Evolutionary conservation across 2,888 invertebrate species (phyloP).

Genomic region (Adelognathus sp.): DNA sequence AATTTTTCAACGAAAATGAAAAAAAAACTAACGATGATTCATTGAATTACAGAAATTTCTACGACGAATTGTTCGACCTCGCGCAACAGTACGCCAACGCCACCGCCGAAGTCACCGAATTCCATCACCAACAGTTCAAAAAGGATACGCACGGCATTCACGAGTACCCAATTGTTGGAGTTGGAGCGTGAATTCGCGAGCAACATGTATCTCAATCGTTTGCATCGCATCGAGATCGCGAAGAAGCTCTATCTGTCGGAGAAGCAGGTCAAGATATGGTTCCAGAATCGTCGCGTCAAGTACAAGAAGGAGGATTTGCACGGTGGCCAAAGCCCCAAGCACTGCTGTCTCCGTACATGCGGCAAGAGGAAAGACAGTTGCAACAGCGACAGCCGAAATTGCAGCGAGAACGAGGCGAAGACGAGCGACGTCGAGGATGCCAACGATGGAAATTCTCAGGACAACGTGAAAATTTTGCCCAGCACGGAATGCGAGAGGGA

Average conservation of each 20-base stretch:
- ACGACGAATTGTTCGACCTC: slow-evolving; percentile 81
- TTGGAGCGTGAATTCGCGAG: slow-evolving; percentile 89
- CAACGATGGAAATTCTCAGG: slow-evolving; percentile 37
- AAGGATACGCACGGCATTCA: slow-evolving; percentile 96
- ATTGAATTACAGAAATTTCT: slow-evolving; percentile 70
- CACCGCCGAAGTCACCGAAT: slow-evolving; percentile 81
- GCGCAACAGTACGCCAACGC: slow-evolving; percentile 78
- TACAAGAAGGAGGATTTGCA: slow-evolving; percentile 94
- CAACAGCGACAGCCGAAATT: slow-evolving; percentile 59
- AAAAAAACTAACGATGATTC: neutral
- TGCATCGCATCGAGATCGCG: slow-evolving; percentile 96
- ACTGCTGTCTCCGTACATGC: slow-evolving; percentile 83
- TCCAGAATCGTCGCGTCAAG: slow-evolving; percentile 96
- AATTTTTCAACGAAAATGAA: neutral
- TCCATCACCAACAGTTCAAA: slow-evolving; percentile 86
- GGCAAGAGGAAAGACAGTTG: slow-evolving; percentile 76
- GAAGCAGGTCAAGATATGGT: slow-evolving; percentile 98
- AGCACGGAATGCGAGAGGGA: neutral
- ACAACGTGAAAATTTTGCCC: slow-evolving; percentile 3
- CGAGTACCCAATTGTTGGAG: slow-evolving; percentile 93
- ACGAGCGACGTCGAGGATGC: slow-evolving; percentile 33
- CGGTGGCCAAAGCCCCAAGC: slow-evolving; percentile 78
- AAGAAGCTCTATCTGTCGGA: slow-evolving; percentile 93
- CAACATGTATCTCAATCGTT: slow-evolving; percentile 94
- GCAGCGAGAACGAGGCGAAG: slow-evolving; percentile 54